These are phyloP conservation scores for Macrobrachium nipponense DNA, from an alignment of 1,140 invertebrate species.

Conservation along the genomic window DNA sequence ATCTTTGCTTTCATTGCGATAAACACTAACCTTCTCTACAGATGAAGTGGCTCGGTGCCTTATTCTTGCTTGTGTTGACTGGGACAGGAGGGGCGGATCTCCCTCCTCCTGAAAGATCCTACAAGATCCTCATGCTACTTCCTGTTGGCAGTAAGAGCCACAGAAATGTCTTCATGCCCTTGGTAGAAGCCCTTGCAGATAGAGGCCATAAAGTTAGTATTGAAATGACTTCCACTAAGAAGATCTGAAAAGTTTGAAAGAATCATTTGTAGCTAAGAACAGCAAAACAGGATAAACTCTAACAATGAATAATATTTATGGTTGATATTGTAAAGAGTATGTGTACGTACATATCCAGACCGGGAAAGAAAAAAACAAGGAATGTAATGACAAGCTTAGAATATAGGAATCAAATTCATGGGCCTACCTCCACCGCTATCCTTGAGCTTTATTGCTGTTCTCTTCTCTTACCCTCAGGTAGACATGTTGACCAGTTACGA, in stretches of 20 bases:
- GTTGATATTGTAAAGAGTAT: too few relatives aligned
- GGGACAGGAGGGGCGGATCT: neutral
- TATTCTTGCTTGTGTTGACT: neutral
- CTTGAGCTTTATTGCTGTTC: neutral
- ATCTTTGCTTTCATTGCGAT: too few relatives aligned
- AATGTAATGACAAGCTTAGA: neutral
- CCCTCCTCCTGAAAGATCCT: slow-evolving; percentile 30
- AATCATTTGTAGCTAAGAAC: neutral
- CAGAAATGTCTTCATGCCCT: neutral
- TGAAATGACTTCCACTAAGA: neutral
- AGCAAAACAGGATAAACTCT: too few relatives aligned
- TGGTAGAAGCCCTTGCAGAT: slow-evolving; percentile 26
- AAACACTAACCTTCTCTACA: neutral
- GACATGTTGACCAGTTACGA: neutral
- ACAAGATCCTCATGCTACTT: slow-evolving; percentile 29
- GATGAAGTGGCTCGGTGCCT: too few relatives aligned
- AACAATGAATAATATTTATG: neutral
- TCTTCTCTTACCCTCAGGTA: neutral
- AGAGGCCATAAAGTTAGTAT: slow-evolving; percentile 40
- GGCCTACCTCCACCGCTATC: too few relatives aligned
- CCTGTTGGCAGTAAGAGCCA: slow-evolving; percentile 4
- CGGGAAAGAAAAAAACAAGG: neutral
- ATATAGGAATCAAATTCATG: too few relatives aligned
- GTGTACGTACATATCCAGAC: too few relatives aligned
- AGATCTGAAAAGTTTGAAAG: too few relatives aligned